A percentile compares a stretch with the other conserved stretches of the same genome.
Evolutionary conservation across 2,888 invertebrate species (phyloP).

Genomic region (Pterostichus niger): DNA sequence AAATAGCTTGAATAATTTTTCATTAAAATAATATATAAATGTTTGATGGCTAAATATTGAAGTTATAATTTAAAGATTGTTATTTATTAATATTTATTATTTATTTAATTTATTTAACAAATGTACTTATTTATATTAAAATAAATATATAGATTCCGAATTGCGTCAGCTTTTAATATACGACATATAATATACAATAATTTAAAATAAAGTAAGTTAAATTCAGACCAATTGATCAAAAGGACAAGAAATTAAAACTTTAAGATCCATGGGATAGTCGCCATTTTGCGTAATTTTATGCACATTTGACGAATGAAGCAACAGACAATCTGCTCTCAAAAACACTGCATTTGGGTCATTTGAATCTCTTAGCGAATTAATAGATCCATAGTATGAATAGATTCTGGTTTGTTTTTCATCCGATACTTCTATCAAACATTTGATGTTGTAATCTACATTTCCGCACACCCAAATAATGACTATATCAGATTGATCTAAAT

Average conservation of each 20-base stretch:
- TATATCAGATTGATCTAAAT: slow-evolving; percentile 19
- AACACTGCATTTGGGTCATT: slow-evolving; percentile 65
- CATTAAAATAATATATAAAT: too few relatives aligned
- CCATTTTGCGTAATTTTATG: slow-evolving; percentile 59
- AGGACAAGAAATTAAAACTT: slow-evolving; percentile 58
- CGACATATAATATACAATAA: slow-evolving; percentile 1
- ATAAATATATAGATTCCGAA: not conserved
- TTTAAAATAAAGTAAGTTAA: slow-evolving; percentile 4
- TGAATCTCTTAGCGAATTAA: slow-evolving; percentile 63
- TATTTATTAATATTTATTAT: slow-evolving; percentile 17
- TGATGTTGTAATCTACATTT: slow-evolving; percentile 46
- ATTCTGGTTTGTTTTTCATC: slow-evolving; percentile 53
- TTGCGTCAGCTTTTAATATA: not conserved
- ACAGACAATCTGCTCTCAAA: slow-evolving; percentile 59
- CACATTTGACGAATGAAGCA: slow-evolving; percentile 57
- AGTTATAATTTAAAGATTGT: too few relatives aligned
- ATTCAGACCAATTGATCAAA: slow-evolving; percentile 34
- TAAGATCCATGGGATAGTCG: slow-evolving; percentile 60
- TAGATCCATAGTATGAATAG: slow-evolving; percentile 55
- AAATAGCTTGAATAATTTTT: too few relatives aligned
- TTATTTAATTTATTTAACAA: slow-evolving; percentile 10
- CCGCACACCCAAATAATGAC: slow-evolving; percentile 60
- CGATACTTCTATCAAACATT: slow-evolving; percentile 60
- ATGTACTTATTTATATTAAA: slow-evolving; percentile 5
- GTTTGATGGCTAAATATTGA: too few relatives aligned